Evolutionary conservation across 2,888 invertebrate genomes (phyloP).

Genomic region (Caenorhabditis sp.): DNA sequence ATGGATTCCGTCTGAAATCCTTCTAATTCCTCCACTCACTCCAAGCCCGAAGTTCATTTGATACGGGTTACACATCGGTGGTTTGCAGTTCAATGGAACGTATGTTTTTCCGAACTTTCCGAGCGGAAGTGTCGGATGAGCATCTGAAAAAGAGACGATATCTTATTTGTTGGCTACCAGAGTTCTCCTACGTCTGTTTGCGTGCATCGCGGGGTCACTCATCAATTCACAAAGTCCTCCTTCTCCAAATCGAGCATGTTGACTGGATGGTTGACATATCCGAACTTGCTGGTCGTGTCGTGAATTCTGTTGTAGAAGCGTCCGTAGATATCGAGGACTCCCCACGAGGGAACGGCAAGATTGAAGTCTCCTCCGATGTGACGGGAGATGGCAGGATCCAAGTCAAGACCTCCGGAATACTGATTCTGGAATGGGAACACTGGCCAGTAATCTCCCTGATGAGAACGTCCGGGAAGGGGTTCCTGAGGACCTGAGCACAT

Average conservation of each 20-base stretch:
- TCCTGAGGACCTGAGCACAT: constrained; percentile 68
- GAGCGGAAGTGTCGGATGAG: constrained; percentile 68
- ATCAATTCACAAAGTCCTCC: constrained; percentile 69
- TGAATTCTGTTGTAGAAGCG: constrained; percentile 69
- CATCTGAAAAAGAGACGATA: constrained; percentile 6
- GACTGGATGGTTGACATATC: constrained; percentile 72
- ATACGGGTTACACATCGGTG: constrained; percentile 72
- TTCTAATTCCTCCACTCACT: constrained; percentile 40
- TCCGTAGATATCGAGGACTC: constrained; percentile 71
- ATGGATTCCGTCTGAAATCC: background rate
- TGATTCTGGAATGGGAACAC: constrained; percentile 74
- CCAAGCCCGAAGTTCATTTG: constrained; percentile 68
- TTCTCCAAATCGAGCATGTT: constrained; percentile 73
- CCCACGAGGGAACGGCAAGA: constrained; percentile 72
- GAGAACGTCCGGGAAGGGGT: constrained; percentile 71
- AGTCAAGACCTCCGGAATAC: constrained; percentile 71
- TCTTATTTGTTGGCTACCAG: background rate
- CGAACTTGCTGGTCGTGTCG: constrained; percentile 70
- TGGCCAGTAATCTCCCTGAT: constrained; percentile 72
- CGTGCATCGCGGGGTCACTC: constrained; percentile 64
- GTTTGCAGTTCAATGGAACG: constrained; percentile 67
- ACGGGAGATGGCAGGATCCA: constrained; percentile 74
- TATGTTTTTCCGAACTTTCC: constrained; percentile 65
- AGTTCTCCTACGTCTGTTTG: constrained; percentile 64
- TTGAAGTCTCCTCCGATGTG: constrained; percentile 75